These are phyloP conservation scores for Enchytraeus crypticus DNA, from an alignment of 2,888 invertebrate species.

Conservation along the genomic window DNA sequence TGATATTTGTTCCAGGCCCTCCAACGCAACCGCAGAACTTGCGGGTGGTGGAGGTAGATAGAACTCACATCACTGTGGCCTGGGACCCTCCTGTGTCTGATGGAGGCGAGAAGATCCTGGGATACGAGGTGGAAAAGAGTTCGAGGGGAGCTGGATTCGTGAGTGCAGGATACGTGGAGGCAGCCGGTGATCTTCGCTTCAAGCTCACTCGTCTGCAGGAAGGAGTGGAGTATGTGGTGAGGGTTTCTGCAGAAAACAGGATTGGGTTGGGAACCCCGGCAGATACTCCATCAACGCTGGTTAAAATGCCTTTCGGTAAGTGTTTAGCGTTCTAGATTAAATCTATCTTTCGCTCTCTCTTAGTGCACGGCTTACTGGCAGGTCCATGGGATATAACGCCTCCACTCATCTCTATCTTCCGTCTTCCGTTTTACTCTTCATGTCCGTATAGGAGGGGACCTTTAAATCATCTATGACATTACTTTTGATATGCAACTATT, in stretches of 20 bases:
- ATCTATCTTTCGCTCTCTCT: too few relatives aligned
- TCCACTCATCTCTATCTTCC: too few relatives aligned
- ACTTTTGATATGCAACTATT: too few relatives aligned
- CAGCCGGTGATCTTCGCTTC: slow-evolving; percentile 46
- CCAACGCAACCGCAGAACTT: slow-evolving; percentile 43
- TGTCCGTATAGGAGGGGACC: too few relatives aligned
- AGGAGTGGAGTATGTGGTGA: slow-evolving; percentile 56
- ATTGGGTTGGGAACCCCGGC: slow-evolving; percentile 72
- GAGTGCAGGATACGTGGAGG: slow-evolving; percentile 13
- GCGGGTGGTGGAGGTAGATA: slow-evolving; percentile 35
- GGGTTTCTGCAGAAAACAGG: slow-evolving; percentile 71
- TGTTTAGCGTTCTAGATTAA: too few relatives aligned
- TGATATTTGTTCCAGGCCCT: slow-evolving; percentile 12
- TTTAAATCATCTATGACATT: too few relatives aligned
- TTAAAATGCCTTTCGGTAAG: neutral
- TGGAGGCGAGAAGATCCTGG: slow-evolving; percentile 42
- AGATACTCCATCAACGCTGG: too few relatives aligned
- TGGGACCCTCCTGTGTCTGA: slow-evolving; percentile 50
- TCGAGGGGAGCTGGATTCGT: slow-evolving; percentile 9
- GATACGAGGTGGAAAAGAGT: slow-evolving; percentile 18
- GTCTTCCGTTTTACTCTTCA: too few relatives aligned
- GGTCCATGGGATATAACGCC: too few relatives aligned
- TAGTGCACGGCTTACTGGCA: too few relatives aligned
- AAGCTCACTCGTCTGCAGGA: slow-evolving; percentile 66
- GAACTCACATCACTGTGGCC: slow-evolving; percentile 34